phyloP scores from a whole-genome alignment of 2,888 invertebrate species.

The Agrypnus murinus region DNA sequence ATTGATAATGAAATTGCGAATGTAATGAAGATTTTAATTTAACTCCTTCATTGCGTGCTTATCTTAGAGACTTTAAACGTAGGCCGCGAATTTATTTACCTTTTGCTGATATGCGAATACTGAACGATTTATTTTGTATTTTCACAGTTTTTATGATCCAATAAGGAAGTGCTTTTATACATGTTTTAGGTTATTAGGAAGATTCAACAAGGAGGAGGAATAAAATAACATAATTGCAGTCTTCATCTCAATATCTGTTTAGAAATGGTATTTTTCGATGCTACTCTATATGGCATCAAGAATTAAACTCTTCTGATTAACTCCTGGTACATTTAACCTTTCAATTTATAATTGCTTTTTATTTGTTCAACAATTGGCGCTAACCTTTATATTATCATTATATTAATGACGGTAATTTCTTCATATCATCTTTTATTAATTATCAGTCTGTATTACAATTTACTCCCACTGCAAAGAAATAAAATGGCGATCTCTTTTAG shows the following conservation, averaged over 20 bases:
- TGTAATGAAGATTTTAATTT: constrained; percentile 61
- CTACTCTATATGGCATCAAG: no score
- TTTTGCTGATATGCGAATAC: constrained; percentile 25
- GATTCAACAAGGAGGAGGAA: no score
- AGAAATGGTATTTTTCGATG: no score
- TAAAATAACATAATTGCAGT: no score
- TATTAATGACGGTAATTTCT: constrained; percentile 3
- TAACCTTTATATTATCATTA: constrained; percentile 19
- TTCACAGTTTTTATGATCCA: constrained; percentile 40
- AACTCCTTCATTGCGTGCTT: constrained; percentile 58
- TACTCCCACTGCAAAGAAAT: constrained; percentile 11
- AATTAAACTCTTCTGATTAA: no score
- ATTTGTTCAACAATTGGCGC: constrained; percentile 7
- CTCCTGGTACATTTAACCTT: no score
- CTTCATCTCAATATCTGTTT: no score
- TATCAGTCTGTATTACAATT: constrained; percentile 21
- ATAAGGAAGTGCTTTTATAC: no score
- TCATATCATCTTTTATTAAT: constrained; percentile 13
- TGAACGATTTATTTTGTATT: constrained; percentile 36
- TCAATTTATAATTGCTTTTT: not conserved
- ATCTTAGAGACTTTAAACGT: constrained; percentile 46
- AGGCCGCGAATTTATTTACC: constrained; percentile 34
- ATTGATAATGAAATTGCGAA: constrained; percentile 60
- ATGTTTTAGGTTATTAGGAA: no score
- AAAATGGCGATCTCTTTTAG: constrained; percentile 8